phyloP scores from a whole-genome alignment of 2,888 invertebrate species.

The Glyphotaelius pellucidus region DNA sequence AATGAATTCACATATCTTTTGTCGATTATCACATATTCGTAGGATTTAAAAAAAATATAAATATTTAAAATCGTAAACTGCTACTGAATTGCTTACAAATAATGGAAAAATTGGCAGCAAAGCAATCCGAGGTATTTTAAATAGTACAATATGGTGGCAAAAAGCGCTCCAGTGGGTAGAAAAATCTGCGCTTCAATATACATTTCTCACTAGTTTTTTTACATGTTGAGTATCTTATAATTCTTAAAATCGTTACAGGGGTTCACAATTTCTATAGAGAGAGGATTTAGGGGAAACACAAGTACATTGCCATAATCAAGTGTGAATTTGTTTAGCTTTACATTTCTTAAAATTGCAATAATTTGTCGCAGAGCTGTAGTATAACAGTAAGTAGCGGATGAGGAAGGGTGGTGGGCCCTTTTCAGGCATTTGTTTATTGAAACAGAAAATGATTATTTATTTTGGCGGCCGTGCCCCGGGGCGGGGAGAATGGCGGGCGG shows the following conservation, averaged over 20 bases:
- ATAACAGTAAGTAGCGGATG: neutral
- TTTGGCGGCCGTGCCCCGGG: conserved; percentile 38
- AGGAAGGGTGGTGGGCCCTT: neutral
- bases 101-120: too few species aligned
- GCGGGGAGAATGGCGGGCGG: conserved; percentile 28
- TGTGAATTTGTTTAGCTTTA: neutral
- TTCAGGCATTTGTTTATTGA: conserved; percentile 47
- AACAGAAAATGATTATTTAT: conserved; percentile 64
- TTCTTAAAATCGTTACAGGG: neutral
- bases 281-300: neutral
- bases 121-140: too few species aligned
- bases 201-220: neutral
- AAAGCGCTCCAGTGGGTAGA: too few species aligned
- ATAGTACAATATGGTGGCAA: too few species aligned
- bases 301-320: neutral
- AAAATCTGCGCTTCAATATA: too few species aligned
- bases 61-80: too few species aligned
- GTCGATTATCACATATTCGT: too few species aligned
- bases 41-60: too few species aligned
- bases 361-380: neutral
- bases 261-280: neutral
- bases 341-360: neutral
- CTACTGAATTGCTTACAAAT: too few species aligned
- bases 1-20: too few species aligned
- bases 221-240: neutral